phyloP scores from a whole-genome alignment of 2,888 invertebrate genomes.

The Cephus spinipes region DNA sequence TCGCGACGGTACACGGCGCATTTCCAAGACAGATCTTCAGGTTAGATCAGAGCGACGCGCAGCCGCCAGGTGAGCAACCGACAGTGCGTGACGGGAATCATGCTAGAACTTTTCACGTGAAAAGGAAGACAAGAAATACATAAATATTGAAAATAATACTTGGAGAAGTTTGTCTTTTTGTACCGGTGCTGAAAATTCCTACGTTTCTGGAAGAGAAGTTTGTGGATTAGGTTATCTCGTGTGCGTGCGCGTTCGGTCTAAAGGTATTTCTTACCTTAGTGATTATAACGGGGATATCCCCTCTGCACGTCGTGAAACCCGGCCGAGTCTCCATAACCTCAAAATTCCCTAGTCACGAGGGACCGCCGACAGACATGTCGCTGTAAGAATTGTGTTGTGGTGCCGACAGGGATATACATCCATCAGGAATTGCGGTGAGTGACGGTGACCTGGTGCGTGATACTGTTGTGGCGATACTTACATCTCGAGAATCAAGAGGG shows the following conservation, averaged over 20 bases:
- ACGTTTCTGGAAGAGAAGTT: neutral
- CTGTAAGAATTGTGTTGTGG: neutral
- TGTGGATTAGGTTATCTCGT: neutral
- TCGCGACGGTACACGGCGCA: neutral
- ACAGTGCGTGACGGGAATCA: slow-evolving; percentile 12
- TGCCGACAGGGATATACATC: neutral
- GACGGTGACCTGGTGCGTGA: neutral
- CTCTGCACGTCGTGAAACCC: neutral
- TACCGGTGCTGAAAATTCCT: neutral
- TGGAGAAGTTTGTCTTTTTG: neutral
- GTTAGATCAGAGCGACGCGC: slow-evolving; percentile 41
- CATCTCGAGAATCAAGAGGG: neutral
- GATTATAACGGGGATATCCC: neutral
- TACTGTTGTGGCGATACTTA: neutral
- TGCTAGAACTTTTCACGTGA: neutral
- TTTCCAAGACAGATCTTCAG: neutral
- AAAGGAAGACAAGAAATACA: neutral
- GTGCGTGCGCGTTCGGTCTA: neutral
- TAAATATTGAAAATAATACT: neutral
- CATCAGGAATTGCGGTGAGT: neutral
- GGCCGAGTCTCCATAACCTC: neutral
- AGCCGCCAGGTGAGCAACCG: slow-evolving; percentile 64
- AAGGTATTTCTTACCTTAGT: neutral
- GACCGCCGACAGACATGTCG: neutral
- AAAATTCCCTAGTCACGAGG: slow-evolving; percentile 4